Base-by-base conservation (phyloP, 2,888 invertebrate genomes). In the Macrosiphum euphorbiae region DNA sequence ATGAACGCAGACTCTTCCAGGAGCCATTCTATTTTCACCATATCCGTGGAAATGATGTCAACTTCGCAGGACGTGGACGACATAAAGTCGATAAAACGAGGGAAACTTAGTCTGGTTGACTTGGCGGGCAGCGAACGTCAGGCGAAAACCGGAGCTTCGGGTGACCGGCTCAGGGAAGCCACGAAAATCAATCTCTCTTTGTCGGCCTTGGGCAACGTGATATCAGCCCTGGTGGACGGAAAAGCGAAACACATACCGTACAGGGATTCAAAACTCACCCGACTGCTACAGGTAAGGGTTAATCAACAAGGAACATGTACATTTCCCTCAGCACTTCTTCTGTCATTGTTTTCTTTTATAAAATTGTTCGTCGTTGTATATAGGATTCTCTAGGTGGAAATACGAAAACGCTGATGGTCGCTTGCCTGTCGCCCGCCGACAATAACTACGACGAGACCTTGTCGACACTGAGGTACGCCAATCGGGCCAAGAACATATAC, bases 1-100 rank as follows among this genome's bases (percentile, higher is more conserved):
- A 98, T 98, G 98, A 98, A 98, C 95, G 97, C 98, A 3, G 98
- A 97, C 94, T 97, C 97, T 93, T 98, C 98, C 0, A 96, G 98
- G 93, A 98, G 98, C 92, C 98, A 98, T 96, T 98, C 98, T 35
- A 98, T 98, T 94, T 98, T 99, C 95, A 98, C 98, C 5, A 97
- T 98, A 88, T 97, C 97, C 94, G 96, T 98, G 67, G 98, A 99
- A 96, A 98, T 98, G 96, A 97, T 98, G 95, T 97, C 97, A 7
- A 96, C 96, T 41, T 96, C 96, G 90, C 95, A 95, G 13, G 92
- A 91, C 20, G 88, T 88, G 11, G 95, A 95, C 1, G 92, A 94
- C 2, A 90, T 94, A 10, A 91, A 94, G 26, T 95, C 95, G 94
- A 97, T 98, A 84, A 95, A 97, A 95, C 96, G 97, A 95, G 97